Evolutionary conservation across 2,888 invertebrate species (phyloP).

Genomic region (Troides oblongomaculatus): DNA sequence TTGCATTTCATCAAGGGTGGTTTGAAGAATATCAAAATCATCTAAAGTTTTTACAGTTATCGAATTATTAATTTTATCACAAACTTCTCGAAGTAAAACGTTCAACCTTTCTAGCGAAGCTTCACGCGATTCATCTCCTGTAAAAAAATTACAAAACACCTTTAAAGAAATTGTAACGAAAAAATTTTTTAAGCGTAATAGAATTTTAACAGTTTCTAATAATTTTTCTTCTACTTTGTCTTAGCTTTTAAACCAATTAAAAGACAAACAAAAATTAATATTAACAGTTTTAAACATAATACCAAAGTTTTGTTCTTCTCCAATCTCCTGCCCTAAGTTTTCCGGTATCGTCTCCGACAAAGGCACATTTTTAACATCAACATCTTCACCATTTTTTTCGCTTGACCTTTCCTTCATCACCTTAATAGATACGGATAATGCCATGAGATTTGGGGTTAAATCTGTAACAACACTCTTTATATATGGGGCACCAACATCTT

Average conservation of each 20-base stretch:
- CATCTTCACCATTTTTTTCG: neutral
- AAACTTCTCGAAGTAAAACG: slow-evolving; percentile 56
- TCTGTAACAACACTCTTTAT: neutral
- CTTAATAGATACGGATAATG: neutral
- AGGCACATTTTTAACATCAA: neutral
- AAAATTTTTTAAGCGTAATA: no score
- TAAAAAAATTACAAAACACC: slow-evolving; percentile 21
- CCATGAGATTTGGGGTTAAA: neutral
- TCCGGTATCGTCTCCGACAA: neutral
- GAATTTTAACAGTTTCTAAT: no score
- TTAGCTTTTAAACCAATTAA: no score
- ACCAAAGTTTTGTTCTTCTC: neutral
- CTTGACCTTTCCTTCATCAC: neutral
- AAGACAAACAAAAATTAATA: no score
- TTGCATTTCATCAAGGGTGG: slow-evolving; percentile 71
- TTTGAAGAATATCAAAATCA: slow-evolving; percentile 53
- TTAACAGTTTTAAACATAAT: neutral
- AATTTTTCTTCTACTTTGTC: no score
- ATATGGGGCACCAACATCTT: neutral
- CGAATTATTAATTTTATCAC: slow-evolving; percentile 47
- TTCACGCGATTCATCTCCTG: slow-evolving; percentile 40
- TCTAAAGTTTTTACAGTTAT: slow-evolving; percentile 41
- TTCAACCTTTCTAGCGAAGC: slow-evolving; percentile 53
- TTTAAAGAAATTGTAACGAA: neutral
- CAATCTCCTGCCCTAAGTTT: neutral